Evolutionary conservation across 2,113 vertebrate genomes (phyloP), one percentile per base, ranked within the genome.

Genomic region (Promerops cafer): DNA sequence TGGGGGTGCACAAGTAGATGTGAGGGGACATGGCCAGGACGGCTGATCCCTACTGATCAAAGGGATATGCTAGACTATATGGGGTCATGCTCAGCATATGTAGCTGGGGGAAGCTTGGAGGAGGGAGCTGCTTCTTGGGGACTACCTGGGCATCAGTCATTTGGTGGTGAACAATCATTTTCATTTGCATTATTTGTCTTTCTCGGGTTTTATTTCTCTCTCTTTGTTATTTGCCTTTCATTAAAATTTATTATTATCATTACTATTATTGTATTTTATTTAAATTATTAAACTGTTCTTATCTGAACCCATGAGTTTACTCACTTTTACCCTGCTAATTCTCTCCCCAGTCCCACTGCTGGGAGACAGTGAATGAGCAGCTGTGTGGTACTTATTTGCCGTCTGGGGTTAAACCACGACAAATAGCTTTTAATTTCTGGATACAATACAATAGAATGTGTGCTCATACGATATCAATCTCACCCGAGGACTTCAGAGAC

Each of bases 391-490:
- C 47, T 81, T 85, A 66, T 23, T 56, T 82, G 26, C 70, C 0
- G 0, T 49, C 89, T 86, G 64, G 53, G 59, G 53, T 82, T 77
- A 89, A 77, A 86, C 9, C 57, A 72, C 42, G 2, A 66, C 52
- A 71, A 92, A 85, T 19, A 88, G 71, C 77, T 94, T 96, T 94
- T 78, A 44, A 86, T 89, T 95, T 90, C 64, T 93, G 83, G 72
- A 87, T 72, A 71, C 47, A 56, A 47, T 74, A 78, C 64, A 83
- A 70, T 28, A 65, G 76, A 96, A 78, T 0, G n/a, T 57, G 79
- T n/a, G 54, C 42, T 93, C 64, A 23, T 59, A 37, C 75, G 78
- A 64, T 86, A 93, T 12, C 3, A 1, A 75, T 77, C 64, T 86
- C 6, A 12, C 72, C 23, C 45, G 52, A 93, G 72, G 90, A 90